Conservation (phyloP, 1,140 invertebrate species). For the Varroa destructor region DNA sequence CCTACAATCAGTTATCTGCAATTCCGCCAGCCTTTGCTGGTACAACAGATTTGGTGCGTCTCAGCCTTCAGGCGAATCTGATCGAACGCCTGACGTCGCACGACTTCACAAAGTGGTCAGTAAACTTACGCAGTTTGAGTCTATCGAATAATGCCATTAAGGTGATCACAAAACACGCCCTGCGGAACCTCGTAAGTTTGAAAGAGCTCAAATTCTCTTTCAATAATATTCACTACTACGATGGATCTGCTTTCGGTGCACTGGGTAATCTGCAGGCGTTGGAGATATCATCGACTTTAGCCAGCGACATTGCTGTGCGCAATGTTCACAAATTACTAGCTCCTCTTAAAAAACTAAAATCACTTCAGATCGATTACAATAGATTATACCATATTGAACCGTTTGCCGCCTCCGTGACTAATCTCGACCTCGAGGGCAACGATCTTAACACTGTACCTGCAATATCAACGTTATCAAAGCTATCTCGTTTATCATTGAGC, state of each 20-base stretch:
- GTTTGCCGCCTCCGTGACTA: conserved; percentile 2
- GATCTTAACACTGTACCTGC: conserved; percentile 11
- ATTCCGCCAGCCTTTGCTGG: neutral
- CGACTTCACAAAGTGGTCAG: conserved; percentile 26
- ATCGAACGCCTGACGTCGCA: conserved; percentile 23
- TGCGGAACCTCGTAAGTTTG: neutral
- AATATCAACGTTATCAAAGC: neutral
- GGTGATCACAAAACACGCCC: conserved; percentile 8
- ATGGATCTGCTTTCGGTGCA: neutral
- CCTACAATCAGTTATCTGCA: conserved; percentile 23
- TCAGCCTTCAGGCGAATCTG: conserved; percentile 22
- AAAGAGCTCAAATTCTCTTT: conserved; percentile 25
- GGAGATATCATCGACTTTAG: conserved; percentile 14
- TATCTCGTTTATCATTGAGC: conserved; percentile 22
- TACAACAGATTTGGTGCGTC: neutral
- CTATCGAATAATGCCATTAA: conserved; percentile 23
- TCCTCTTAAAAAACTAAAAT: conserved; percentile 11
- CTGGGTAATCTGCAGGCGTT: conserved; percentile 7
- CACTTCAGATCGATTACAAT: conserved; percentile 23
- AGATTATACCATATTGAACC: neutral
- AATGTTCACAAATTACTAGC: conserved; percentile 15
- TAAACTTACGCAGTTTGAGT: conserved; percentile 10
- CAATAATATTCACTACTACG: conserved; percentile 24
- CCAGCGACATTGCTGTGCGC: conserved; percentile 16
- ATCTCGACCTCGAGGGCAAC: conserved; percentile 24